A percentile compares a stretch with the other conserved stretches of the same genome.
These are phyloP conservation scores for Erinaceus europaeus DNA, from an alignment of 2,113 vertebrate species.

Conservation along the genomic window DNA sequence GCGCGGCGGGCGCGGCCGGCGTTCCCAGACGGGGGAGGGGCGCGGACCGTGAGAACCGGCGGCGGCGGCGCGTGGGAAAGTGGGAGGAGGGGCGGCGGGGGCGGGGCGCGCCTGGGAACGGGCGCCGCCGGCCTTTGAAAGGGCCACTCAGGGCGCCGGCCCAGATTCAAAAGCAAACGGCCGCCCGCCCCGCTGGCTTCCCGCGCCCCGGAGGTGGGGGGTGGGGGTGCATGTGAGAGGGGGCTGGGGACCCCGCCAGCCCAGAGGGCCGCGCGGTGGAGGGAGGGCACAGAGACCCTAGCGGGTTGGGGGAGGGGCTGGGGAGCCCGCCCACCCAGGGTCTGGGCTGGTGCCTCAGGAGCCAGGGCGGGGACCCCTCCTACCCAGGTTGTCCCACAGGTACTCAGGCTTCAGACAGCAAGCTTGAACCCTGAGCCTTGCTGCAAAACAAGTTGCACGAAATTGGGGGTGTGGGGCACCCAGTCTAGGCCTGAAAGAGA, in stretches of 20 bases:
- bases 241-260: too few relatives aligned
- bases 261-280: too few relatives aligned
- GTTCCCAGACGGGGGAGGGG: slow-evolving; percentile 76
- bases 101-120: slow-evolving; percentile 67
- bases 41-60: slow-evolving; percentile 79
- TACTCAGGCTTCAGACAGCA: neutral
- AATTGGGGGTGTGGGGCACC: too few relatives aligned
- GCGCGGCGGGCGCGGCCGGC: neutral
- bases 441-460: too few relatives aligned
- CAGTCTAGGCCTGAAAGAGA: too few relatives aligned
- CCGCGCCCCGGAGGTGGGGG: slow-evolving; percentile 7
- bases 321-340: neutral
- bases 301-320: neutral
- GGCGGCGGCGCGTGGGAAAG: slow-evolving; percentile 81
- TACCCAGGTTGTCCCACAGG: too few relatives aligned
- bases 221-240: too few relatives aligned
- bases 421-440: neutral
- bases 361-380: neutral
- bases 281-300: neutral
- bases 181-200: slow-evolving; percentile 13
- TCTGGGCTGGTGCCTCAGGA: too few relatives aligned
- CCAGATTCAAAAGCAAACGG: slow-evolving; percentile 75
- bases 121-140: slow-evolving; percentile 65
- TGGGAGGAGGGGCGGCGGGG: slow-evolving; percentile 75
- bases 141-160: slow-evolving; percentile 69